These are phyloP conservation scores for Oreamnos americanus DNA, from an alignment of 2,113 vertebrate species.

Conservation along the genomic window DNA sequence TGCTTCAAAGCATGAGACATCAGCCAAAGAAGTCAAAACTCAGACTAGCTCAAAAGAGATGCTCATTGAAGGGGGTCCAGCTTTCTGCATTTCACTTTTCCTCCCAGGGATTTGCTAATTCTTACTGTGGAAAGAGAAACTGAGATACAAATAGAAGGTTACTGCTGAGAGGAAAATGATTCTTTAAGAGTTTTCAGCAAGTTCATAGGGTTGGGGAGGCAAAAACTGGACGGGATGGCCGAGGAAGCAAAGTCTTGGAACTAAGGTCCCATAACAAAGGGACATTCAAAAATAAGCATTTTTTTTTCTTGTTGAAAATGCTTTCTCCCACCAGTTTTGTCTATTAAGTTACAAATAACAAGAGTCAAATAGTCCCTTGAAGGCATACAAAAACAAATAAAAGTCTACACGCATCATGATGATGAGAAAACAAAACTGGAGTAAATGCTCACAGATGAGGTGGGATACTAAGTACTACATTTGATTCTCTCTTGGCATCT, in stretches of 20 bases:
- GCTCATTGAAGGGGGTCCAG: neutral
- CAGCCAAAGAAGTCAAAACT: neutral
- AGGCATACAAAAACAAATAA: neutral
- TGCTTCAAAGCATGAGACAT: neutral
- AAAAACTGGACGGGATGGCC: neutral
- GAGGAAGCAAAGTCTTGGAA: neutral
- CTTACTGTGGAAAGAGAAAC: neutral
- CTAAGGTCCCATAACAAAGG: neutral
- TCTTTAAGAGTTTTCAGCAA: neutral
- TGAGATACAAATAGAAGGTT: neutral
- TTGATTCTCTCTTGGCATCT: neutral
- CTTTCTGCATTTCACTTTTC: neutral
- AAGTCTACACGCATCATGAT: neutral
- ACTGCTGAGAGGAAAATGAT: neutral
- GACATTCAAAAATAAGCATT: neutral
- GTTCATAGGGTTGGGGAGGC: neutral
- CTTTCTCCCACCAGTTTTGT: neutral
- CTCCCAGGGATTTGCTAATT: neutral
- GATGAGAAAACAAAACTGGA: neutral
- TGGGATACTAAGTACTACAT: neutral
- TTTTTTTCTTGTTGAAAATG: neutral
- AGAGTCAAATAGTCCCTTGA: neutral
- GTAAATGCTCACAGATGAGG: neutral
- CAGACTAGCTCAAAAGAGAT: neutral
- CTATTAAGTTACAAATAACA: neutral